Evolutionary conservation across 2,888 invertebrate species (phyloP).

Genomic region (Drosophila meridionalis): DNA sequence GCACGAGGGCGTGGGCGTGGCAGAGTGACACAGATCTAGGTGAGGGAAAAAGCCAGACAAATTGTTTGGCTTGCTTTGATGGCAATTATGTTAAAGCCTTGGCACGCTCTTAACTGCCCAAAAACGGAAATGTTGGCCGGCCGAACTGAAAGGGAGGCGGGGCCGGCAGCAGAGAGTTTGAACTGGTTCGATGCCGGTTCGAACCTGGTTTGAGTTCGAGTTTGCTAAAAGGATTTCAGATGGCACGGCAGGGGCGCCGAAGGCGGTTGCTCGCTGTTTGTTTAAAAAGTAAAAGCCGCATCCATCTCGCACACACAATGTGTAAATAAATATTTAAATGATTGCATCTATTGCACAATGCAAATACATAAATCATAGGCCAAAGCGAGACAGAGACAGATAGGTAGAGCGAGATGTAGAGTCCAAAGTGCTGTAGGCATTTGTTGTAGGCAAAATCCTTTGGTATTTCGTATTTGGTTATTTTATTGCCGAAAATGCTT

Average conservation of each 20-base stretch:
- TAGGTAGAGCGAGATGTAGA: background rate
- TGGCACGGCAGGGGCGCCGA: background rate
- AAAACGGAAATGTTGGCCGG: slow-evolving; percentile 31
- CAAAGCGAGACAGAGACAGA: background rate
- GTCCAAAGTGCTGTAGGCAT: slow-evolving; percentile 4
- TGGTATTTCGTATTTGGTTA: slow-evolving; percentile 32
- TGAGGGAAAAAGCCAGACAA: slow-evolving; percentile 49
- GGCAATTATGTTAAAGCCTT: slow-evolving; percentile 57
- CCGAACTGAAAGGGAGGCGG: background rate
- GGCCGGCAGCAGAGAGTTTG: background rate
- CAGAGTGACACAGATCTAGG: slow-evolving; percentile 51
- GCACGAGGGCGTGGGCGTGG: slow-evolving; percentile 3
- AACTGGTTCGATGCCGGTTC: slow-evolving; percentile 44
- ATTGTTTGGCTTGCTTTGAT: slow-evolving; percentile 56
- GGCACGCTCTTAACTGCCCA: slow-evolving; percentile 46
- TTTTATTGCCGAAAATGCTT: slow-evolving; percentile 39
- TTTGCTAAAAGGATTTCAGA: slow-evolving; percentile 3
- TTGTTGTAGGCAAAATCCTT: slow-evolving; percentile 5
- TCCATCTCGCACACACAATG: slow-evolving; percentile 26
- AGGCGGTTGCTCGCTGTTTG: slow-evolving; percentile 14
- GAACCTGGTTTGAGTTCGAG: slow-evolving; percentile 41
- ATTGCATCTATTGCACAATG: slow-evolving; percentile 48
- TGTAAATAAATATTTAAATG: slow-evolving; percentile 63
- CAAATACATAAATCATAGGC: slow-evolving; percentile 57
- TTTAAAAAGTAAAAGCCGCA: slow-evolving; percentile 40